A percentile compares a stretch with the other conserved stretches of the same genome.
Evolutionary conservation across 2,113 vertebrate species (phyloP).

Genomic region (mouse (Mus musculus)): GRCm39 chr4:74529001-74529500

Average conservation of each 20-base stretch:
- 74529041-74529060: slow-evolving; percentile 23
- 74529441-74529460: neutral
- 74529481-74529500: neutral
- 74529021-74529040: neutral
- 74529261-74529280: neutral
- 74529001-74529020: neutral
- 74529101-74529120: neutral
- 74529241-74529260: neutral
- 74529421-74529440: neutral
- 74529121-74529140: neutral
- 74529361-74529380: neutral
- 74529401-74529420: neutral
- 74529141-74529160: neutral
- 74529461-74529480: neutral
- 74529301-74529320: neutral
- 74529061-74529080: neutral
- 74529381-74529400: neutral
- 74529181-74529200: neutral
- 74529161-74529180: neutral
- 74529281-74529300: neutral
- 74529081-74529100: neutral
- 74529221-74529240: neutral
- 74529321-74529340: neutral
- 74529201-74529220: neutral
- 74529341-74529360: neutral